phyloP scores from a whole-genome alignment of 2,797 vertebrate species.

The Rhyacichthys aspro region DNA sequence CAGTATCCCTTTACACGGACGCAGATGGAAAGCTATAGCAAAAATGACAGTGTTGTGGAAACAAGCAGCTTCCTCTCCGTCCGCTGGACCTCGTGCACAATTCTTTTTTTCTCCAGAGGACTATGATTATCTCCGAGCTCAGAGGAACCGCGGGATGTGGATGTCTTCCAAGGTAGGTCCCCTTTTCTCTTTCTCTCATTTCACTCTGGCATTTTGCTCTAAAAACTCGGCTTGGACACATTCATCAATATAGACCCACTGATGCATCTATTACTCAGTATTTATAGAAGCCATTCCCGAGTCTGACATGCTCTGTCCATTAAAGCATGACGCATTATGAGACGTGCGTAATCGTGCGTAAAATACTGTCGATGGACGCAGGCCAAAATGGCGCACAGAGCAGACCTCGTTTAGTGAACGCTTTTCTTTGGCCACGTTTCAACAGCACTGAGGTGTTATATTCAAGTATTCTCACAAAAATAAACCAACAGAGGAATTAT shows the following conservation, averaged over 20 bases:
- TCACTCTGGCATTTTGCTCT: constrained; percentile 10
- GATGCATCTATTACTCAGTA: background rate
- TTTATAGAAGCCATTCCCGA: constrained; percentile 6
- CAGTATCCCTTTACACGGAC: constrained; percentile 82
- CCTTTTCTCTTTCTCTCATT: constrained; percentile 17
- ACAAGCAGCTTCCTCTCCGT: constrained; percentile 65
- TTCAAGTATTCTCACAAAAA: no score
- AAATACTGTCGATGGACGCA: constrained; percentile 16
- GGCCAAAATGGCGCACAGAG: constrained; percentile 17
- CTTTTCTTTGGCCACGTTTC: constrained; percentile 4
- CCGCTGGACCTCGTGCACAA: constrained; percentile 76
- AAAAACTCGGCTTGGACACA: background rate
- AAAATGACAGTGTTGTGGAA: constrained; percentile 70
- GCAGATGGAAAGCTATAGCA: constrained; percentile 72
- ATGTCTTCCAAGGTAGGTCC: constrained; percentile 80
- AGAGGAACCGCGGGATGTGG: constrained; percentile 62
- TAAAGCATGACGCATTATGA: constrained; percentile 11
- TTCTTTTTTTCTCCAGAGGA: constrained; percentile 58
- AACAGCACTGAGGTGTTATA: background rate
- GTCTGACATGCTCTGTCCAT: background rate
- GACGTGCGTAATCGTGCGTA: constrained; percentile 27
- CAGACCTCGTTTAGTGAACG: constrained; percentile 1
- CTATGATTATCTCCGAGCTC: constrained; percentile 66
- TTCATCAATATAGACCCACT: background rate
- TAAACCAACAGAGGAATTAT: no score